Evolutionary conservation across 2,113 vertebrate genomes (phyloP).

Genomic region (Halcyon malimbica): DNA sequence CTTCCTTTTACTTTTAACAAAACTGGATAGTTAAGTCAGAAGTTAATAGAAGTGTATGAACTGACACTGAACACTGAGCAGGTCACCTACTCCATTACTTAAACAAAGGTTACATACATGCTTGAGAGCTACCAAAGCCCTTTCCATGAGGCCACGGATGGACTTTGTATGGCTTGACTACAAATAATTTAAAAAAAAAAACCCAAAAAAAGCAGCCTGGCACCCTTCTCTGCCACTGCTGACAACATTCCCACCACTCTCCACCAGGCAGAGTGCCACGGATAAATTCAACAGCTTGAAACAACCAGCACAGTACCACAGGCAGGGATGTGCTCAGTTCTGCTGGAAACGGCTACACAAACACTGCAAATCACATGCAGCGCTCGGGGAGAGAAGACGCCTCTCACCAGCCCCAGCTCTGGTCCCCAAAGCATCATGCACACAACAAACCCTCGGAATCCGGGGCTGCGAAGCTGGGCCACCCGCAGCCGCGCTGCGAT

Average conservation of each 20-base stretch:
- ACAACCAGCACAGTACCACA: background rate
- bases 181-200: background rate
- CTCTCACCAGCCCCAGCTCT: background rate
- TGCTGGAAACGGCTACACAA: background rate
- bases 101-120: background rate
- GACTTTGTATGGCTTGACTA: background rate
- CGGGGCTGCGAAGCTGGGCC: background rate
- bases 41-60: background rate
- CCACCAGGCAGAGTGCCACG: conserved; percentile 19
- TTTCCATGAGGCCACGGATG: background rate
- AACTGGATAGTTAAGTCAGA: background rate
- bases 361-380: background rate
- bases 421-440: background rate
- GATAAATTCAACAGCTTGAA: conserved; percentile 32
- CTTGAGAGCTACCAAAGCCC: background rate
- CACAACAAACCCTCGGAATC: background rate
- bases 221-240: conserved; percentile 21
- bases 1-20: conserved; percentile 15
- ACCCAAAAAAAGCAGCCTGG: background rate
- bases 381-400: background rate
- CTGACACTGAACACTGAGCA: background rate
- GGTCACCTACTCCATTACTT: background rate
- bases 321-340: conserved; percentile 1
- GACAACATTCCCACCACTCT: conserved; percentile 9
- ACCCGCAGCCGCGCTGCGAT: background rate